phyloP scores from a whole-genome alignment of 2,888 invertebrate species.

The Aspidiotus destructor region DNA sequence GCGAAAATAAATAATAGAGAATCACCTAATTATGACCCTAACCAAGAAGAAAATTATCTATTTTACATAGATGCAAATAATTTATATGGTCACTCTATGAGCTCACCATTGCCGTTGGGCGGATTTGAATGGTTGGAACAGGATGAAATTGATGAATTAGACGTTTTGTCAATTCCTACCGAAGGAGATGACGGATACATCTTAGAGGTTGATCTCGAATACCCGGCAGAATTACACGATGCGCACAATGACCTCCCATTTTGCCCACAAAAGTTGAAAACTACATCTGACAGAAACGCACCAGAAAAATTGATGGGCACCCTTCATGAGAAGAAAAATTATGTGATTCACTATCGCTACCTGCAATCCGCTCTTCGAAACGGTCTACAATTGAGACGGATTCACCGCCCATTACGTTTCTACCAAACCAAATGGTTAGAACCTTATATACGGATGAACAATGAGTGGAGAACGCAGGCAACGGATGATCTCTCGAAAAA shows the following conservation, averaged over 20 bases:
- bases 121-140: conserved; percentile 16
- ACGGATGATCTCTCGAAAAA: conserved; percentile 41
- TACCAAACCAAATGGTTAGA: conserved; percentile 14
- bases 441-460: conserved; percentile 15
- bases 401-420: conserved; percentile 36
- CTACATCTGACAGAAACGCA: conserved; percentile 31
- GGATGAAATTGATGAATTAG: conserved; percentile 4
- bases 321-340: conserved; percentile 37
- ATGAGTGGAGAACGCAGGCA: conserved; percentile 35
- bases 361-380: conserved; percentile 38
- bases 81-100: conserved; percentile 32
- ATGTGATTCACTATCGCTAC: conserved; percentile 41
- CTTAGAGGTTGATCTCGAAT: conserved; percentile 40
- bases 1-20: conserved; percentile 3
- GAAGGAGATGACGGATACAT: conserved; percentile 38
- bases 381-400: conserved; percentile 37
- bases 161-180: conserved; percentile 6
- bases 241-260: conserved; percentile 40
- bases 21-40: neutral
- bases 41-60: conserved; percentile 23
- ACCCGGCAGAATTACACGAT: conserved; percentile 38
- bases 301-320: conserved; percentile 38
- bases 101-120: conserved; percentile 4
- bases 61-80: too few relatives aligned
- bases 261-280: conserved; percentile 37